Base-by-base conservation (phyloP, 1,140 invertebrate genomes). In the Drosophila melanogaster region DNA sequence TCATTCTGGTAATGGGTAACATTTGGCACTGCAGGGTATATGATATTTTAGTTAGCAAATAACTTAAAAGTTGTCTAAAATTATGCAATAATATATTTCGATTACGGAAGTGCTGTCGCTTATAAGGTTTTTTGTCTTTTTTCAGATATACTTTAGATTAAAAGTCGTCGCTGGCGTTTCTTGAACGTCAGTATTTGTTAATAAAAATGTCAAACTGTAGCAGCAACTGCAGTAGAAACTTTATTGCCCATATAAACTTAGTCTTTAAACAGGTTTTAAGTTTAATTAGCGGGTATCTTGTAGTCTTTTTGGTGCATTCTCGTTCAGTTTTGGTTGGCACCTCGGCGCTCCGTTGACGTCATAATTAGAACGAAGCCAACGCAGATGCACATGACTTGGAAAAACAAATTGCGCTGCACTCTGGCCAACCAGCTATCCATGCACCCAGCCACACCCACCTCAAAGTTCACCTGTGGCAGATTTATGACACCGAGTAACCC, bases 331-430 rank as follows among this genome's bases (percentile, higher is more conserved):
- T 40, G 14, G 11, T 54, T 70, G 51, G 19, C 37, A 55, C 44
- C 49, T 61, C 2, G 38, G 14, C 55, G 41, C 70, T 76, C 49
- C 75, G 80, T 83, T 83, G 75, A 78, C 57, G 61, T 83, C 79
- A 76, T 83, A 84, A 58, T 75, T 75, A 75, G 72, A 75, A 75
- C 70, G 53, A 56, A 53, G 50, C 58, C 71, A 58, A 62, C 72
- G 53, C 72, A 75, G 61, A 66, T 65, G 54, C 66, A 85, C 76
- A 60, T 73, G 61, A 71, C 70, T 75, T 67, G 78, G 70, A 62
- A 67, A 87, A 79, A 89, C 84, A 83, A 87, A 87, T 89, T 83
- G 83, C 79, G 53, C 66, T 89, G 83, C 83, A 89, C 66, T 19
- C 38, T 24, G 37, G 22, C 37, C 14, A 38, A 12, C 37, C 37